Evolutionary conservation across 1,140 invertebrate species (phyloP).

Genomic region (Andricus grossulariae): DNA sequence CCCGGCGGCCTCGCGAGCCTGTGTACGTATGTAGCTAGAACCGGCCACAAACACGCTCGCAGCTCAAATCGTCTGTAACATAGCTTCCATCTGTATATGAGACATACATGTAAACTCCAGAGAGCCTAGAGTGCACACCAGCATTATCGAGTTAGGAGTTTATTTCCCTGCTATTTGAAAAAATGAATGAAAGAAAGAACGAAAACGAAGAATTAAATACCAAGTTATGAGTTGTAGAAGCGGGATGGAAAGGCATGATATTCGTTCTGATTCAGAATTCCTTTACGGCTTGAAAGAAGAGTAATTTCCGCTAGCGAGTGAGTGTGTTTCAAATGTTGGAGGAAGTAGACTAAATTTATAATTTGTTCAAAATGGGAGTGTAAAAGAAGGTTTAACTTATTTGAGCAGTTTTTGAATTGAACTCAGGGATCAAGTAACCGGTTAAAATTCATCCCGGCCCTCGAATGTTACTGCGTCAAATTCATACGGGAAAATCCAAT

Average conservation of each 20-base stretch:
- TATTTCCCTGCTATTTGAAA: constrained; percentile 16
- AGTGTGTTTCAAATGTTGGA: too few relatives aligned
- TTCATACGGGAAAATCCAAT: too few relatives aligned
- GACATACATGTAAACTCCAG: background rate
- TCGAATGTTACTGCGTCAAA: too few relatives aligned
- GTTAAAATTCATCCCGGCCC: too few relatives aligned
- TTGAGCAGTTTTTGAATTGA: too few relatives aligned
- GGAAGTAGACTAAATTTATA: too few relatives aligned
- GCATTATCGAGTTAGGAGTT: background rate
- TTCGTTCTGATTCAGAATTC: background rate
- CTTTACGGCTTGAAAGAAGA: background rate
- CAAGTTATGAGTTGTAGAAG: background rate
- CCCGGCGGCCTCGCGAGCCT: constrained; percentile 54
- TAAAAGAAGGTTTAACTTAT: too few relatives aligned
- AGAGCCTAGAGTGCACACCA: constrained; percentile 9
- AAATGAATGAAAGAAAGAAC: background rate
- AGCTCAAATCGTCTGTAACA: constrained; percentile 47
- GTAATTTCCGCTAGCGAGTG: background rate
- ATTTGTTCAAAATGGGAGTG: too few relatives aligned
- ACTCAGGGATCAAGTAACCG: too few relatives aligned
- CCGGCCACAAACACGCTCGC: constrained; percentile 50
- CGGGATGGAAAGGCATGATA: background rate
- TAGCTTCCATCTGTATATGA: constrained; percentile 26
- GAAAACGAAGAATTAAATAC: background rate
- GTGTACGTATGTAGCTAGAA: constrained; percentile 62